phyloP scores from a whole-genome alignment of 2,113 vertebrate species.

The Chitala chitala region DNA sequence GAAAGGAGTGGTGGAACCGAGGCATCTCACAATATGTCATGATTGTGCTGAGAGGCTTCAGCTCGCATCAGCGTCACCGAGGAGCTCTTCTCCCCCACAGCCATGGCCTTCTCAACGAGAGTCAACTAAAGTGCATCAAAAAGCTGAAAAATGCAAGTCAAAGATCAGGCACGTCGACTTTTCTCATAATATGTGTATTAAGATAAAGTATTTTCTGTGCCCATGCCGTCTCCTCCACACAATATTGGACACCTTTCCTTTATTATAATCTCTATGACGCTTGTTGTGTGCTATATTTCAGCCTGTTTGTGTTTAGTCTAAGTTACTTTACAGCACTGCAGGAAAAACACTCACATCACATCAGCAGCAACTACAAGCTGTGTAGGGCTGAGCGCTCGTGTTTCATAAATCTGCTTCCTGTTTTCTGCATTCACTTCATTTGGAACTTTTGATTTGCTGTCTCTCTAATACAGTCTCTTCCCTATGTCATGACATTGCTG shows the following conservation, averaged over 20 bases:
- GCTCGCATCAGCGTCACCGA: neutral
- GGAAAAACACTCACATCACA: no score
- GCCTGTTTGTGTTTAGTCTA: no score
- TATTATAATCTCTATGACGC: neutral
- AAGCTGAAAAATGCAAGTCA: neutral
- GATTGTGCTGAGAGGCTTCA: neutral
- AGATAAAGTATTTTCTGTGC: neutral
- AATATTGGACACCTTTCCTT: neutral
- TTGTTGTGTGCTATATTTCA: neutral
- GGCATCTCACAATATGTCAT: neutral
- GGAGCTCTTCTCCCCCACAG: neutral
- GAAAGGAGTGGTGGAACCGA: neutral
- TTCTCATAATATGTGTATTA: neutral
- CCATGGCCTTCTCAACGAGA: neutral
- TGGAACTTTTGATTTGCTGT: no score
- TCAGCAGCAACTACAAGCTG: no score
- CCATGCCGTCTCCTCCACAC: neutral
- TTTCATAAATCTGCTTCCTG: no score
- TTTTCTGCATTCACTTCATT: no score
- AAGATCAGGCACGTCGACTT: neutral
- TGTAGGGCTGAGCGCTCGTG: no score
- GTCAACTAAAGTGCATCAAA: neutral
- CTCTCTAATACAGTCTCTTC: no score
- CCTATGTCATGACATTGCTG: no score
- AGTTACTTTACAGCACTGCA: no score